These are phyloP conservation scores for Ethmia dodecea DNA, from an alignment of 2,888 invertebrate species.

Conservation along the genomic window DNA sequence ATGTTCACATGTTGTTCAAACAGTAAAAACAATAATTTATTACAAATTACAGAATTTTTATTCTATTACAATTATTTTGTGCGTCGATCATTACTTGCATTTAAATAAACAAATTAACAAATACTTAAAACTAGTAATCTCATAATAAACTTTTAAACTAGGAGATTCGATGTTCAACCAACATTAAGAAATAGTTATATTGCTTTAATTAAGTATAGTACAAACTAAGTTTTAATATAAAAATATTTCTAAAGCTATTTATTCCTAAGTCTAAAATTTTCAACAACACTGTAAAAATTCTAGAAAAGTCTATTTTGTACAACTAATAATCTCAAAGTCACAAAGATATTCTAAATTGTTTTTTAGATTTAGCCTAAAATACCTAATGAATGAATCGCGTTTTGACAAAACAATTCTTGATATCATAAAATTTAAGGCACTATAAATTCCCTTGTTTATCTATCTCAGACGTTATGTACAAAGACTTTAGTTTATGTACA, in stretches of 20 bases:
- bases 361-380: constrained; percentile 3
- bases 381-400: too few species aligned
- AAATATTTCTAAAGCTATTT: constrained; percentile 23
- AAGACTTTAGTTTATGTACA: constrained; percentile 13
- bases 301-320: constrained; percentile 58
- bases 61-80: constrained; percentile 52
- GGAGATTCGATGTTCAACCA: constrained; percentile 56
- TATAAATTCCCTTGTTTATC: constrained; percentile 27
- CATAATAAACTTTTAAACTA: constrained; percentile 52
- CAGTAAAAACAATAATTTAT: constrained; percentile 70
- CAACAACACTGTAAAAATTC: constrained; percentile 62
- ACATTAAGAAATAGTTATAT: constrained; percentile 25
- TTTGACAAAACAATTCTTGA: too few species aligned
- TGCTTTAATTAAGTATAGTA: constrained; percentile 33
- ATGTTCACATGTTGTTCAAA: constrained; percentile 41
- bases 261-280: constrained; percentile 34
- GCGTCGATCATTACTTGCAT: constrained; percentile 41
- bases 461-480: constrained; percentile 18
- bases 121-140: constrained; percentile 65
- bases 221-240: constrained; percentile 23
- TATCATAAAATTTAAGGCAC: constrained; percentile 37
- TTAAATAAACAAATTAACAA: constrained; percentile 65
- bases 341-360: constrained; percentile 21
- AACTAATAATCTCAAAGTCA: constrained; percentile 63
- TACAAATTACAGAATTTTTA: constrained; percentile 52